These are phyloP conservation scores for Tethea ocularis DNA, from an alignment of 2,888 invertebrate genomes.

Conservation along the genomic window DNA sequence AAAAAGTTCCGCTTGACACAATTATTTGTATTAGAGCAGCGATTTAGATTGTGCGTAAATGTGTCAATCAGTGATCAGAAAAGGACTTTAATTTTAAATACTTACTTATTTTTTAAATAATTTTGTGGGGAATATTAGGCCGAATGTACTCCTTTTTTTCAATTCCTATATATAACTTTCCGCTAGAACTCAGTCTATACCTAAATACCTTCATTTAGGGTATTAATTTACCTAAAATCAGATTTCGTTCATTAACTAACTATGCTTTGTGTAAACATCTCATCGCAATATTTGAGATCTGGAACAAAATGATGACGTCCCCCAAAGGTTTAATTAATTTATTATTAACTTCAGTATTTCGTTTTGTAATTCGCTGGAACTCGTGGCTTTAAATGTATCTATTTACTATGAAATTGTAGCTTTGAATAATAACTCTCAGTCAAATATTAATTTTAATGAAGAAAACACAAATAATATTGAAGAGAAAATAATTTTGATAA, in stretches of 20 bases:
- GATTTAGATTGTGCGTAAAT: too few relatives aligned
- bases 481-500: too few relatives aligned
- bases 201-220: slow-evolving; percentile 24
- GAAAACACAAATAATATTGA: too few relatives aligned
- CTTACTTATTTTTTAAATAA: too few relatives aligned
- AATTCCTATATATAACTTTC: background rate
- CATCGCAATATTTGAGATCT: slow-evolving; percentile 16
- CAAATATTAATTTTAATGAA: background rate
- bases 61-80: too few relatives aligned
- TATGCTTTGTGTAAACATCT: slow-evolving; percentile 40
- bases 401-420: background rate
- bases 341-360: slow-evolving; percentile 32
- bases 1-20: too few relatives aligned
- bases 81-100: too few relatives aligned
- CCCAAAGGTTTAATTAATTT: slow-evolving; percentile 37
- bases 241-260: slow-evolving; percentile 47
- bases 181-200: slow-evolving; percentile 15
- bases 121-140: too few relatives aligned
- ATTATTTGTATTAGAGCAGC: too few relatives aligned
- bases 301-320: slow-evolving; percentile 29
- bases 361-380: slow-evolving; percentile 28
- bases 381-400: slow-evolving; percentile 21
- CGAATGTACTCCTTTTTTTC: too few relatives aligned
- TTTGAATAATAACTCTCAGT: background rate
- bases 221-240: slow-evolving; percentile 43